A percentile compares a stretch with the other conserved stretches of the same genome.
These are phyloP conservation scores for Noctua comes DNA, from an alignment of 2,888 invertebrate genomes.

Conservation along the genomic window DNA sequence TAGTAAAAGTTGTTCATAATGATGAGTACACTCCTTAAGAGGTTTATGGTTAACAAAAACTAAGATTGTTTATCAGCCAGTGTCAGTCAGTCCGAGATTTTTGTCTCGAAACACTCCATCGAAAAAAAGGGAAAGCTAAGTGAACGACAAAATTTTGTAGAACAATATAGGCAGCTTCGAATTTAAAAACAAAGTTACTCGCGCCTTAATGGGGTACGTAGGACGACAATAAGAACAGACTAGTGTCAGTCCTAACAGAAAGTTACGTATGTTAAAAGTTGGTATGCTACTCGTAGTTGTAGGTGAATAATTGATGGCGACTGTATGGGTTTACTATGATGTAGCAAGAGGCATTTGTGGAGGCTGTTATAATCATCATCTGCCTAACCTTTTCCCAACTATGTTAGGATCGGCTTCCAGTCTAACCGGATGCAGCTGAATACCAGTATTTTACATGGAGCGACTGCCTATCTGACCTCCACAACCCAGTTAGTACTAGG, in stretches of 20 bases:
- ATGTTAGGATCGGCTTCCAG: no score
- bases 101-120: background rate
- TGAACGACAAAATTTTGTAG: background rate
- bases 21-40: background rate
- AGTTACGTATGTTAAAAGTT: slow-evolving; percentile 29
- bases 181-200: slow-evolving; percentile 23
- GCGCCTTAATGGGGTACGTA: background rate
- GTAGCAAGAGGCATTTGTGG: background rate
- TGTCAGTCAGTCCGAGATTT: background rate
- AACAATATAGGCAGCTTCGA: background rate
- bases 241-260: background rate
- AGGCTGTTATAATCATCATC: background rate
- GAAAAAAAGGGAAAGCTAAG: no score
- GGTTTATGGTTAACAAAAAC: background rate
- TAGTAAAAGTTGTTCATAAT: no score
- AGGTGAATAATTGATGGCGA: background rate
- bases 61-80: background rate
- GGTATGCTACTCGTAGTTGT: slow-evolving; percentile 4
- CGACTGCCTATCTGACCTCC: no score
- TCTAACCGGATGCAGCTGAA: no score
- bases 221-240: background rate
- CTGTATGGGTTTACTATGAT: background rate
- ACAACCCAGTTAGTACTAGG: no score
- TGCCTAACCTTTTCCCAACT: no score
- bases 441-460: no score